Evolutionary conservation across 2,888 invertebrate genomes (phyloP), one percentile per base, ranked within the genome.

Genomic region (Micropterix aruncella): DNA sequence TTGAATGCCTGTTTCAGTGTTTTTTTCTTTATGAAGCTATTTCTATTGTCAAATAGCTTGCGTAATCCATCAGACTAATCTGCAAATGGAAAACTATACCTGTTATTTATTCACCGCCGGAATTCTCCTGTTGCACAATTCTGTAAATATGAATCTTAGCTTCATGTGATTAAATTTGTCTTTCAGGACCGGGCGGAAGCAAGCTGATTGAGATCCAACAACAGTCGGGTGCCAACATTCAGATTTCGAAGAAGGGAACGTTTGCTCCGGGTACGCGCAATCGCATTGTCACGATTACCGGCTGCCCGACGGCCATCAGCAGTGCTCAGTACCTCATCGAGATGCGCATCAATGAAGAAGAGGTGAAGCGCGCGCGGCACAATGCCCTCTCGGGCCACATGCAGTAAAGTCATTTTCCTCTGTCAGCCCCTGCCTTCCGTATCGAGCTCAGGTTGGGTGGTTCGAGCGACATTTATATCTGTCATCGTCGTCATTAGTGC

Each of bases 171-270:
- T n/a, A n/a, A n/a, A n/a, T n/a, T n/a, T n/a, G n/a, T n/a, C n/a
- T n/a, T n/a, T n/a, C 71, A 83, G 83, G 88, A 62, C 94, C 93
- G 54, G 94, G 92, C 62, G 96, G 95, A 53, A 86, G 92, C 70
- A 88, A 92, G 67, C 80, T 96, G 63, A 88, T 93, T 60, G 95
- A 96, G 77, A 91, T 96, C 70, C 95, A 95, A 75, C 91, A 93
- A 74, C 79, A 86, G 73, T 93, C 92, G 62, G 93, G 94, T 66
- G 93, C 95, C 68, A 93, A 88, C 75, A 93, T 96, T 70, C 94
- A 95, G 76, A 95, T 96, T 73, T 93, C 93, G 56, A 95, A 95
- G 79, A 95, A 95, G 75, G 94, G 94, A 65, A 90, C 89, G 61
- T 95, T 91, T 76, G 90, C 92, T 59, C 94, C 95, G 54, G 94